A percentile compares a stretch with the other conserved stretches of the same genome.
These are phyloP conservation scores for Vireo altiloquus DNA, from an alignment of 2,113 vertebrate genomes.

Conservation along the genomic window DNA sequence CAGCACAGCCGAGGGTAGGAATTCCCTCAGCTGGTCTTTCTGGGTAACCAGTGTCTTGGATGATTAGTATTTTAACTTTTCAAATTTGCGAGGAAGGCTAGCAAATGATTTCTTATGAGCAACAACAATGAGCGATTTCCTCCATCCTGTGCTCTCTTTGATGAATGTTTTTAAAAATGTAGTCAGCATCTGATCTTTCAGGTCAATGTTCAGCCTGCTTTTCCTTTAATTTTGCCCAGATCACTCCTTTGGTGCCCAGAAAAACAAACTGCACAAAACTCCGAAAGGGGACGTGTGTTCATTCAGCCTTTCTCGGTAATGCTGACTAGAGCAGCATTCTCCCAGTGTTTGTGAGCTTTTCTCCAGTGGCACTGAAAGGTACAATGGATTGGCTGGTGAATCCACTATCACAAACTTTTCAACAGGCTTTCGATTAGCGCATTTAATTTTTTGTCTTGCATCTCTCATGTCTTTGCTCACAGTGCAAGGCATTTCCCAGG, in stretches of 20 bases:
- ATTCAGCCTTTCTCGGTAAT: neutral
- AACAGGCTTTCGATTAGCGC: neutral
- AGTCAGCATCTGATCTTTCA: neutral
- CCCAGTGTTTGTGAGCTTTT: neutral
- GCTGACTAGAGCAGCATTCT: neutral
- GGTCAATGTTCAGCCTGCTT: neutral
- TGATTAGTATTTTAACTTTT: neutral
- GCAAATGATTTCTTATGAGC: neutral
- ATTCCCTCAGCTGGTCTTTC: neutral
- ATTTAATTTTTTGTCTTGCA: neutral
- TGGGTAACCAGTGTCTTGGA: neutral
- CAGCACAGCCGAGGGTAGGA: neutral
- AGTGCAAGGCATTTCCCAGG: neutral
- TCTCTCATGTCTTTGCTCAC: neutral
- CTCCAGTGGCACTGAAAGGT: neutral
- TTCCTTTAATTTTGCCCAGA: slow-evolving; percentile 29
- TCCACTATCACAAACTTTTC: neutral
- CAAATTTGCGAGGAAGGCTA: neutral
- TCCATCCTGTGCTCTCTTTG: slow-evolving; percentile 5
- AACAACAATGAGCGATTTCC: neutral
- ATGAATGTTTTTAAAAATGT: neutral
- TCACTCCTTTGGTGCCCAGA: neutral
- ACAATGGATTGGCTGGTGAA: neutral
- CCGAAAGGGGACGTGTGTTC: rapidly evolving
- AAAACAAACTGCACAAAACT: neutral